Evolutionary conservation across 2,113 vertebrate species (phyloP), one percentile per base, ranked within the genome.

Genomic region (Sinosuthora webbiana): DNA sequence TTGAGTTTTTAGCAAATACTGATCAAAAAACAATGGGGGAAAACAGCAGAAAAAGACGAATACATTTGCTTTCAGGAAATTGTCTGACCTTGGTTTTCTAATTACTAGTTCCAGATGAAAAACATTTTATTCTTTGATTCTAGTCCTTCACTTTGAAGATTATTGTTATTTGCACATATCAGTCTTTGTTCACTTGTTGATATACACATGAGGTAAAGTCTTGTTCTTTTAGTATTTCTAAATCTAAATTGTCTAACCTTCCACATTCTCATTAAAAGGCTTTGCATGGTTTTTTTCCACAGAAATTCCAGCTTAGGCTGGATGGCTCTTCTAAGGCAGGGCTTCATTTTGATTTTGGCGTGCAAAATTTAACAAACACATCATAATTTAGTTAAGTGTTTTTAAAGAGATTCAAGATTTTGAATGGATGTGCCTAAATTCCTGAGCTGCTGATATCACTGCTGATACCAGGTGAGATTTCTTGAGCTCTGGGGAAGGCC

Each of bases 51-150:
- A 56, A 76, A 91, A 90, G 76, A 44, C 7, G 4, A 67, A 47
- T 37, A 19, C 42, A 41, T 96, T 94, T 95, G 65, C 96, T 89
- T 93, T 80, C 62, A 76, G 74, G 42, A 41, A 56, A 60, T 91
- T 97, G 47, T 97, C 90, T 97, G 97, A 79, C 89, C 94, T 97
- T 97, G 94, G 64, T 50, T 79, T 50, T 79, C 87, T 94, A 94
- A 92, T 95, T 89, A 70, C 28, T 95, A 78, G 35, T 91, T 96
- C 30, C 74, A 93, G 53, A 92, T 89, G 89, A 83, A 95, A 97
- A 96, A 94, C 59, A 89, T 63, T 95, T 84, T 47, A n/a, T 82
- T 83, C 80, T 89, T 87, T 59, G 88, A 93, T 93, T 86, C 70
- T 71, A 68, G 65, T 93, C 64, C 88, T 97, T 97, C 91, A 31